phyloP scores from a whole-genome alignment of 2,113 vertebrate genomes.

The Triplophysa tibetana region DNA sequence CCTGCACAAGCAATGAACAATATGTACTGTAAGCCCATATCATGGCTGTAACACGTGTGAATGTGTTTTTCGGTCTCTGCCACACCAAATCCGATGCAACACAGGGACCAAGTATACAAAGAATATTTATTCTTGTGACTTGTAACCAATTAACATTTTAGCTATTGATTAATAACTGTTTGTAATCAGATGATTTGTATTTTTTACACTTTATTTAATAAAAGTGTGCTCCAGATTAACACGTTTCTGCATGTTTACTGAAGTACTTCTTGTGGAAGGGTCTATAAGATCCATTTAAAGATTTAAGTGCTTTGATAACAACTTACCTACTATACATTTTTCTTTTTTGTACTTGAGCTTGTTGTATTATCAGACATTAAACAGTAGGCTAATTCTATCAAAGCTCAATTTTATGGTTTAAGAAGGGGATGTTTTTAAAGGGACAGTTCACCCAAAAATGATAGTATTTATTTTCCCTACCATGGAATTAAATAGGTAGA shows the following conservation, averaged over 20 bases:
- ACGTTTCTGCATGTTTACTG: background rate
- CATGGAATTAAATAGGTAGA: too few species aligned
- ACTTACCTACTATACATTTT: too few species aligned
- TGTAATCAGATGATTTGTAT: conserved; percentile 28
- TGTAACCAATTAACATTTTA: conserved; percentile 33
- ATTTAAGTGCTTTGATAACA: too few species aligned
- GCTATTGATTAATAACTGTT: conserved; percentile 37
- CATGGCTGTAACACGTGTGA: background rate
- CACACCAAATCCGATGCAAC: background rate
- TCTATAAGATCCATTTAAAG: too few species aligned
- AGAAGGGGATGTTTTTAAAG: too few species aligned
- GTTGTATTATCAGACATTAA: too few species aligned
- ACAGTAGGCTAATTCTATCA: too few species aligned
- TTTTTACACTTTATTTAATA: conserved; percentile 52
- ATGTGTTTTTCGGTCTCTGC: conserved; percentile 1
- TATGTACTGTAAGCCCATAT: conserved; percentile 24
- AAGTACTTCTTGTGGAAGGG: too few species aligned
- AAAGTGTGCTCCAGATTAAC: conserved; percentile 35
- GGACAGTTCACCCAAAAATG: too few species aligned
- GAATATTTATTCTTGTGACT: conserved; percentile 44
- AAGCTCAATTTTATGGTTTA: too few species aligned
- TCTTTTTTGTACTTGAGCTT: too few species aligned
- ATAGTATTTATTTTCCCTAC: too few species aligned
- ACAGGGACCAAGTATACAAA: conserved; percentile 38
- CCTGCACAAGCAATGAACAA: conserved; percentile 23